phyloP scores from a whole-genome alignment of 2,888 invertebrate genomes.

The Sarcophaga rosellei region DNA sequence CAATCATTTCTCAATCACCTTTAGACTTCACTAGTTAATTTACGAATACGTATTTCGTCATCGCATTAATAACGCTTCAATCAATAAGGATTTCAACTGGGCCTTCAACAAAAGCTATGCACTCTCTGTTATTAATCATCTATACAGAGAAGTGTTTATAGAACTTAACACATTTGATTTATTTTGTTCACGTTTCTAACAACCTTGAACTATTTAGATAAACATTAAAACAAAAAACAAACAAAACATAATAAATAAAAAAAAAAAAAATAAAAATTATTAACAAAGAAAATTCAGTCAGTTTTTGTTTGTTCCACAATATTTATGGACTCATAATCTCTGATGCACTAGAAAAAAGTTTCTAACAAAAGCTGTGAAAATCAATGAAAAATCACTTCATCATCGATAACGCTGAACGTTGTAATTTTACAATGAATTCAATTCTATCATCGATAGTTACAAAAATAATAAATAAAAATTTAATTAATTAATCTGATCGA shows the following conservation, averaged over 20 bases:
- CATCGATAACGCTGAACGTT: too few species aligned
- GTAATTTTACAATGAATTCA: too few species aligned
- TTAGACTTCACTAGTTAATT: too few species aligned
- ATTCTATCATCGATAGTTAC: too few species aligned
- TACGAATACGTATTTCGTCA: background rate
- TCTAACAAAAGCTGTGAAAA: too few species aligned
- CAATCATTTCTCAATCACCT: too few species aligned
- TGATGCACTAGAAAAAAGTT: too few species aligned
- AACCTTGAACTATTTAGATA: slow-evolving; percentile 56
- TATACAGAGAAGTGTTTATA: background rate
- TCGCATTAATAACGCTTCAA: background rate
- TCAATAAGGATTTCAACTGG: background rate
- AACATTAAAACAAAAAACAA: background rate
- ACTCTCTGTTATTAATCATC: slow-evolving; percentile 9
- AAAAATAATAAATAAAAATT: too few species aligned
- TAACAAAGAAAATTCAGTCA: background rate
- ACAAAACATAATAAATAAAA: background rate
- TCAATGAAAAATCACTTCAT: too few species aligned
- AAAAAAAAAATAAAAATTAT: background rate
- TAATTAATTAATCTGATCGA: too few species aligned
- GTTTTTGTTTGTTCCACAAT: background rate
- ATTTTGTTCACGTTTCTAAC: background rate
- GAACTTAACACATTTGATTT: slow-evolving; percentile 28
- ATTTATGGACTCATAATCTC: background rate
- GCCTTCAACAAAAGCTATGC: background rate